Evolutionary conservation across 2,113 vertebrate genomes (phyloP), one percentile per base, ranked within the genome.

Genomic region (Lophochroa leadbeateri): DNA sequence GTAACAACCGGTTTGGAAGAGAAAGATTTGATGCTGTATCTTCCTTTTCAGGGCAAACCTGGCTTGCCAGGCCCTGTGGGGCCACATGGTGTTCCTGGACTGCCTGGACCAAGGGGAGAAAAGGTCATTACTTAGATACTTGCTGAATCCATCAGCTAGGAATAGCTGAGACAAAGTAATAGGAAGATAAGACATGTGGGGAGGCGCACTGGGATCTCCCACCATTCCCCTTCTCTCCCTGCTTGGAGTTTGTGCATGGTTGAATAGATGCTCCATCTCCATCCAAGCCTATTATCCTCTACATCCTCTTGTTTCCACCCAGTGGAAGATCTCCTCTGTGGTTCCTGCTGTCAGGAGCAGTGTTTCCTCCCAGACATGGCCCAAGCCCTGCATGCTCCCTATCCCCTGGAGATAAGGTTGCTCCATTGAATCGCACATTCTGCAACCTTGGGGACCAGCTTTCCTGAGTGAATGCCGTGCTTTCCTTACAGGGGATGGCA

Each of bases 51-150:
- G 99, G 99, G 98, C 44, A 94, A 95, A 50, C 96, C 98, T 41
- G 98, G 99, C 50, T 96, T 99, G 78, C 98, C 98, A 64, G 99
- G 99, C 69, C 98, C 98, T 23, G 98, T 98, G 55, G 99, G 98
- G 11, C 90, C 98, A 28, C 98, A 98, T 92, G 99, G 99, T 43
- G 44, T 94, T 27, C 97, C 98, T 88, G 99, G 99, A 69, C 35
- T 97, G 63, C 86, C 97, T 35, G 99, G 99, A 82, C 96, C 95
- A 46, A 98, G 97, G 93, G 99, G 98, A 85, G 97, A 98, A 61
- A 98, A 98, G 98, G 99, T 99, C 92, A 88, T 35, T 82, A 33
- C 17, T 43, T n/a, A 44, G 28, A 70, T 49, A 4, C 20, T 49
- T 88, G 37, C 18, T 29, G 33, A 39, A 64, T 61, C 50, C 27